Percentiles rank a stretch among this genome's conserved stretches.
These are phyloP conservation scores for Spizaetus ornatus DNA, from an alignment of 2,113 vertebrate genomes.

Conservation along the genomic window DNA sequence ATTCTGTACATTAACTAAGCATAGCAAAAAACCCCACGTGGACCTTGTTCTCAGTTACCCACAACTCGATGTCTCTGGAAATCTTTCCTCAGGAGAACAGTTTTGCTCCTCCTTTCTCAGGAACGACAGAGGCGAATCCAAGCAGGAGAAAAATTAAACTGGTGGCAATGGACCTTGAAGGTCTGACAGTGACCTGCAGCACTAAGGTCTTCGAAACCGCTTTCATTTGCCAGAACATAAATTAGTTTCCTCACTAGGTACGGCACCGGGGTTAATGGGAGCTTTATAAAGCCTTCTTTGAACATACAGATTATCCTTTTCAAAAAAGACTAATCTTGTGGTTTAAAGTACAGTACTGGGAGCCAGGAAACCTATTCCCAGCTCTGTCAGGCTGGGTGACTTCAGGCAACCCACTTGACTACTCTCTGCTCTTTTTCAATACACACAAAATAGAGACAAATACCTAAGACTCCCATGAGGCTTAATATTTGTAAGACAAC, in stretches of 20 bases:
- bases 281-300: slow-evolving; percentile 55
- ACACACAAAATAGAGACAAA: neutral
- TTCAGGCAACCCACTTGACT: neutral
- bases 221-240: slow-evolving; percentile 63
- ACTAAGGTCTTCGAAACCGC: slow-evolving; percentile 14
- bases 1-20: neutral
- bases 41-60: neutral
- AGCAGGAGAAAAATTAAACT: slow-evolving; percentile 59
- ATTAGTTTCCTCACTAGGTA: slow-evolving; percentile 59
- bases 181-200: slow-evolving; percentile 58
- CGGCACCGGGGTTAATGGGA: slow-evolving; percentile 23
- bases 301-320: slow-evolving; percentile 52
- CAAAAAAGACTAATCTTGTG: slow-evolving; percentile 39
- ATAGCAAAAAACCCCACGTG: neutral
- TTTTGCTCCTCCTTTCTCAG: neutral
- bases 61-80: neutral
- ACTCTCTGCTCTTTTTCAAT: neutral
- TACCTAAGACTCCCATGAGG: neutral
- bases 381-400: slow-evolving; percentile 12
- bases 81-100: neutral
- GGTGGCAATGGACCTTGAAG: slow-evolving; percentile 55
- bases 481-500: neutral
- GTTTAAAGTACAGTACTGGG: slow-evolving; percentile 41
- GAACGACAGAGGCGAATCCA: neutral
- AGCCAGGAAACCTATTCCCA: slow-evolving; percentile 22